A percentile compares a stretch with the other conserved stretches of the same genome.
phyloP scores from a whole-genome alignment of 2,113 vertebrate species.

The Malurus melanocephalus region DNA sequence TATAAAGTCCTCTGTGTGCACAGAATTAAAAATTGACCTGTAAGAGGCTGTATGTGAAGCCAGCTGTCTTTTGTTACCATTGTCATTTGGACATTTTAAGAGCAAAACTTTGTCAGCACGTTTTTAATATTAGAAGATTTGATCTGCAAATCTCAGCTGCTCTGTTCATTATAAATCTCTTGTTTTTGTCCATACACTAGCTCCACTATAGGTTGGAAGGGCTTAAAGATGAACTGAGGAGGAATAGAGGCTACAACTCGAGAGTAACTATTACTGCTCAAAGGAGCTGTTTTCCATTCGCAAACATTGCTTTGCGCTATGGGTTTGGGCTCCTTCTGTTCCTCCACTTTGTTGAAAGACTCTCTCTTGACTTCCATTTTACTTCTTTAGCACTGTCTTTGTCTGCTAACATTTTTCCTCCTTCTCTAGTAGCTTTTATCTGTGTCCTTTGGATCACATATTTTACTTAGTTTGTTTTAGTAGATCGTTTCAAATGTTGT shows the following conservation, averaged over 20 bases:
- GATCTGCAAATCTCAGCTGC: conserved; percentile 78
- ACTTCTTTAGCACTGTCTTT: conserved; percentile 81
- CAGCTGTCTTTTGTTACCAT: conserved; percentile 61
- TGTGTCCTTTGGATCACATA: conserved; percentile 74
- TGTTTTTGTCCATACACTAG: conserved; percentile 90
- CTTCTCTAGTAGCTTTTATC: conserved; percentile 72
- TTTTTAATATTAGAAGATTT: conserved; percentile 69
- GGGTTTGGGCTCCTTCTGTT: conserved; percentile 82
- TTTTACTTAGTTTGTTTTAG: conserved; percentile 67
- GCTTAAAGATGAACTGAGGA: conserved; percentile 99
- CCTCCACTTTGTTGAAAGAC: conserved; percentile 80
- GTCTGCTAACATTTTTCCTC: conserved; percentile 74
- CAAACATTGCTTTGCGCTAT: conserved; percentile 86
- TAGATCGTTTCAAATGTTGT: conserved; percentile 70
- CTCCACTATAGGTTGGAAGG: conserved; percentile 99
- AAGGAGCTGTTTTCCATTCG: conserved; percentile 88
- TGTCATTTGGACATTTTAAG: conserved; percentile 64
- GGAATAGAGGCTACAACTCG: conserved; percentile 96
- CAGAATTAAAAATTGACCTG: conserved; percentile 58
- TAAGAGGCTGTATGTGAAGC: conserved; percentile 40
- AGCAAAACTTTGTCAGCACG: conserved; percentile 64
- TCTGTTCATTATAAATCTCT: conserved; percentile 88
- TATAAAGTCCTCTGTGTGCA: conserved; percentile 55
- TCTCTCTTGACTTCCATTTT: conserved; percentile 80
- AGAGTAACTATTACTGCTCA: conserved; percentile 98